Conservation (phyloP, 2,113 vertebrate species). For the Agelaius tricolor region DNA sequence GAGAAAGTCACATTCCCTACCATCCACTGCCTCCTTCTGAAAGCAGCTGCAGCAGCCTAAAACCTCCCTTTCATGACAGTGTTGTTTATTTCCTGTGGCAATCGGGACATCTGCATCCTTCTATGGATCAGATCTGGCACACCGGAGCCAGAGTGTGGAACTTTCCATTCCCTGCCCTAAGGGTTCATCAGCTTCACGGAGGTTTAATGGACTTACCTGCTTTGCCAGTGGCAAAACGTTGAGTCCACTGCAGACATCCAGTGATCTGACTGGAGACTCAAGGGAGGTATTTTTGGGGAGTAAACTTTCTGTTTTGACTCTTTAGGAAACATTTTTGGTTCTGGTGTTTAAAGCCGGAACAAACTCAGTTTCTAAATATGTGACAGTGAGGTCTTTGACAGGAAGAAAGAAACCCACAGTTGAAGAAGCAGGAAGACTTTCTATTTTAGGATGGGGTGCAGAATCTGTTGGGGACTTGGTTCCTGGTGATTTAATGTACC, state of each 20-base stretch:
- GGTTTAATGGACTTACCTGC: background rate
- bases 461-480: background rate
- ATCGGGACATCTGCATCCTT: background rate
- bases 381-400: background rate
- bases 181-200: background rate
- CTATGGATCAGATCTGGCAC: conserved; percentile 4
- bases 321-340: background rate
- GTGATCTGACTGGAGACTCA: fast-evolving
- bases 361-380: background rate
- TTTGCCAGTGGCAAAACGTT: background rate
- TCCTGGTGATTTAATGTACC: background rate
- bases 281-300: background rate
- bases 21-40: background rate
- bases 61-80: background rate
- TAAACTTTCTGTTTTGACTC: background rate
- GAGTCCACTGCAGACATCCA: fast-evolving
- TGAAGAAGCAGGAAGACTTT: background rate
- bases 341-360: background rate
- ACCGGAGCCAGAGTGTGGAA: background rate
- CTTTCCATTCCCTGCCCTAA: background rate
- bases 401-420: background rate
- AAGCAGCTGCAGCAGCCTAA: background rate
- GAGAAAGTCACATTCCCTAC: background rate
- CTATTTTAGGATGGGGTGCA: background rate
- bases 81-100: background rate